Base-by-base conservation (phyloP, 92 coral and sea anemone species). In the Bergia puertoricense region DNA sequence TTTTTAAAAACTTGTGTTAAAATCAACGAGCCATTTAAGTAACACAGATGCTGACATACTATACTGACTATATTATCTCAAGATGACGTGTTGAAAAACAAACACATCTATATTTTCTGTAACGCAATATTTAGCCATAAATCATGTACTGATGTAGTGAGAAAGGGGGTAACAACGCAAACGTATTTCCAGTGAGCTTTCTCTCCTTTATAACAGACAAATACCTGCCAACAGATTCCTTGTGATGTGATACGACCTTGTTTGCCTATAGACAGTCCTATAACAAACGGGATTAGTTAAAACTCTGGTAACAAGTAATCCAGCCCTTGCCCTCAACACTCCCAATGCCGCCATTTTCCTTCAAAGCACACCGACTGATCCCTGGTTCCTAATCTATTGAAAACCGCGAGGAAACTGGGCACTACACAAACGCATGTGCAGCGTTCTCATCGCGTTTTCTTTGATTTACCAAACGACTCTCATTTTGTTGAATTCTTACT, bases 351-450 rank as follows among this genome's bases (percentile, higher is more conserved):
- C 87, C 87, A 84, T 84, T 48, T 84, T 84, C 36, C 54, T 54
- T 18, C 65, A 20, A 42, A 14, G 30, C 30, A 30, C 30, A 30
- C 30, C 30, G 30, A 30, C 30, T 30, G 30, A 30, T 30, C 51
- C 46, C 51, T 40, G 1, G 1, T 8, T 11, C 15, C 59, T 54
- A 2, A 11, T 5, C 30, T 0, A 62, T 4, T 62, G 69, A 20
- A 0, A 5, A 46, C n/a, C 66, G 66, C 66, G 75, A 68, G 74
- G 67, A 16, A 48, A 6, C 87, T 84, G 87, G 87, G 87, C 36
- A 84, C 87, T 68, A 84, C 48, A 46, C 79, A 8, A 84, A 84
- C 87, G 87, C 87, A 84, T 84, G 87, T 84, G 87, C 65, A 84
- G 65, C 87, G 87, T 84, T 84, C 79, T 82, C 3, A 2, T 6